These are phyloP conservation scores for Triplophysa yarkandensis DNA, from an alignment of 2,797 vertebrate species.

Conservation along the genomic window DNA sequence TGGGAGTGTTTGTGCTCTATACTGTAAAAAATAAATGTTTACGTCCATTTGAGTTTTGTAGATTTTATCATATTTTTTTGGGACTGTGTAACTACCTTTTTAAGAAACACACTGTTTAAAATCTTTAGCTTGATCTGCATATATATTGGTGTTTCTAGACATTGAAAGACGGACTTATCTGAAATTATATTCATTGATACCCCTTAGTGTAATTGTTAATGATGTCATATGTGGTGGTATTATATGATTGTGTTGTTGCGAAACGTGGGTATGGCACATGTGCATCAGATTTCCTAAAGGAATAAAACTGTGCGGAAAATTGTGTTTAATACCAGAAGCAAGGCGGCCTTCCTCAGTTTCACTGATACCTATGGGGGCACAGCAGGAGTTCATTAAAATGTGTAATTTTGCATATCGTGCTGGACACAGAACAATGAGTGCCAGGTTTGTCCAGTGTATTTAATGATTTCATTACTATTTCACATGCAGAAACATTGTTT, in stretches of 20 bases:
- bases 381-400: background rate
- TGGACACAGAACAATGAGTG: slow-evolving; percentile 2
- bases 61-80: background rate
- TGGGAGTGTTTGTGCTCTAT: background rate
- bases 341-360: slow-evolving; percentile 16
- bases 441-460: slow-evolving; percentile 10
- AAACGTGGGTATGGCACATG: too few relatives aligned
- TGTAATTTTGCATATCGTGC: background rate
- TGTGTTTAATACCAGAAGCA: slow-evolving; percentile 23
- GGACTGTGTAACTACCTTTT: too few relatives aligned
- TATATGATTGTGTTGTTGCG: too few relatives aligned
- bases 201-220: too few relatives aligned
- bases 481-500: slow-evolving; percentile 1
- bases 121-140: too few relatives aligned
- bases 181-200: too few relatives aligned
- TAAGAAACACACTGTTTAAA: too few relatives aligned
- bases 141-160: too few relatives aligned
- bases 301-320: background rate
- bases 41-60: slow-evolving; percentile 2
- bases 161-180: too few relatives aligned
- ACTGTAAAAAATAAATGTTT: slow-evolving; percentile 24
- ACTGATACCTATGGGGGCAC: background rate
- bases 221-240: too few relatives aligned
- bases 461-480: slow-evolving; percentile 12
- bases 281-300: too few relatives aligned